phyloP scores from a whole-genome alignment of 2,888 invertebrate species.

The Biston betularia region DNA sequence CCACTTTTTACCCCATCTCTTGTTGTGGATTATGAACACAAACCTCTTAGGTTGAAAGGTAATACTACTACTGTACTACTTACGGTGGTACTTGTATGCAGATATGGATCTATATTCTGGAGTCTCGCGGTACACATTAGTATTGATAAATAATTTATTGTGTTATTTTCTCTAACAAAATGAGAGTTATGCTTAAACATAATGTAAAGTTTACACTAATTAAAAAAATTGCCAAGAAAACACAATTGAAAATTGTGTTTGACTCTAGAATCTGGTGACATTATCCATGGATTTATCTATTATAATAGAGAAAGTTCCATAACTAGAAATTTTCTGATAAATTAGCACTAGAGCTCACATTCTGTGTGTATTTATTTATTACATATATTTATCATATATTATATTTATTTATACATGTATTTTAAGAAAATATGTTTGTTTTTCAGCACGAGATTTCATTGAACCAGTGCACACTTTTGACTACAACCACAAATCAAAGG shows the following conservation, averaged over 20 bases:
- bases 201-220: neutral
- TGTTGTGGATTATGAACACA: constrained; percentile 91
- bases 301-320: neutral
- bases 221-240: neutral
- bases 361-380: neutral
- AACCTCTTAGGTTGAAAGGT: constrained; percentile 85
- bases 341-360: too few relatives aligned
- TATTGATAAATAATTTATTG: too few relatives aligned
- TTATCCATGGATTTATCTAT: neutral
- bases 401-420: neutral
- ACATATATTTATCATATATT: neutral
- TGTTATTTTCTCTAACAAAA: too few relatives aligned
- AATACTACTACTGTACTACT: too few relatives aligned
- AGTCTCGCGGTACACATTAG: constrained; percentile 3
- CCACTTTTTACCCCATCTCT: constrained; percentile 84
- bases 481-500: constrained; percentile 88
- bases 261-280: constrained; percentile 33
- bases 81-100: constrained; percentile 35
- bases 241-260: neutral
- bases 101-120: constrained; percentile 31
- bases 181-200: neutral
- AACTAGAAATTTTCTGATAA: neutral
- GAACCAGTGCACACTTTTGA: constrained; percentile 90
- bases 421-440: constrained; percentile 13
- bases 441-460: constrained; percentile 84